Conservation (phyloP, 2,113 vertebrate species). For the Solenodon paradoxus region DNA sequence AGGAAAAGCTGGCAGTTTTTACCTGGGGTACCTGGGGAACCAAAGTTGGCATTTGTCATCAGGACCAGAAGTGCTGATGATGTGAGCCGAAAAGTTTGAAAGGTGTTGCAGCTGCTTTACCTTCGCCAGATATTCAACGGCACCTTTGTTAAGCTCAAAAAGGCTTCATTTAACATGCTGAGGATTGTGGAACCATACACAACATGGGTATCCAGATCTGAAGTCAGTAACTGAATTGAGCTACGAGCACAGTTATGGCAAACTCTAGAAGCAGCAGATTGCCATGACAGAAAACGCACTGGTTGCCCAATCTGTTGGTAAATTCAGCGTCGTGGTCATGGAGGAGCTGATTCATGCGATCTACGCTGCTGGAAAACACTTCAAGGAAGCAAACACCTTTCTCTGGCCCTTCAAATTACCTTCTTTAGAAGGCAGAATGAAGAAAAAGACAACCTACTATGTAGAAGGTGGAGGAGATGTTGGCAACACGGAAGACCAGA, state of each 20-base stretch:
- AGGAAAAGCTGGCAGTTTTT: constrained; percentile 95
- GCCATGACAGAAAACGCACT: constrained; percentile 93
- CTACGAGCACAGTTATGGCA: constrained; percentile 97
- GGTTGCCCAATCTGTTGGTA: constrained; percentile 92
- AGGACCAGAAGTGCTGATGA: constrained; percentile 98
- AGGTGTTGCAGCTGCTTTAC: constrained; percentile 96
- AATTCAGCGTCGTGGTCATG: constrained; percentile 93
- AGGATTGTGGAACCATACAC: constrained; percentile 98
- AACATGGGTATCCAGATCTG: constrained; percentile 97
- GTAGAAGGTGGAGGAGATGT: constrained; percentile 98
- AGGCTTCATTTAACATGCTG: constrained; percentile 98
- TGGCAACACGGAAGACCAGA: constrained; percentile 97
- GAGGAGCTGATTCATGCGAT: constrained; percentile 98
- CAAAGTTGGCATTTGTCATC: constrained; percentile 96
- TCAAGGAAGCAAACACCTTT: constrained; percentile 97
- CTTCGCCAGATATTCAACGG: constrained; percentile 99
- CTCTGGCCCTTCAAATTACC: constrained; percentile 98
- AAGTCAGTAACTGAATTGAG: constrained; percentile 97
- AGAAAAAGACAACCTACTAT: constrained; percentile 99
- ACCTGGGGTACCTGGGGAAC: constrained; percentile 96
- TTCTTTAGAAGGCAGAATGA: constrained; percentile 95
- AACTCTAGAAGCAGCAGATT: constrained; percentile 95
- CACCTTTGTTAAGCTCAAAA: constrained; percentile 97
- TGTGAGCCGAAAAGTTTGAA: constrained; percentile 97
- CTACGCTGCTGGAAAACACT: constrained; percentile 97